A percentile compares a stretch with the other conserved stretches of the same genome.
These are phyloP conservation scores for Pollicipes pollicipes DNA, from an alignment of 1,140 invertebrate genomes.

Conservation along the genomic window DNA sequence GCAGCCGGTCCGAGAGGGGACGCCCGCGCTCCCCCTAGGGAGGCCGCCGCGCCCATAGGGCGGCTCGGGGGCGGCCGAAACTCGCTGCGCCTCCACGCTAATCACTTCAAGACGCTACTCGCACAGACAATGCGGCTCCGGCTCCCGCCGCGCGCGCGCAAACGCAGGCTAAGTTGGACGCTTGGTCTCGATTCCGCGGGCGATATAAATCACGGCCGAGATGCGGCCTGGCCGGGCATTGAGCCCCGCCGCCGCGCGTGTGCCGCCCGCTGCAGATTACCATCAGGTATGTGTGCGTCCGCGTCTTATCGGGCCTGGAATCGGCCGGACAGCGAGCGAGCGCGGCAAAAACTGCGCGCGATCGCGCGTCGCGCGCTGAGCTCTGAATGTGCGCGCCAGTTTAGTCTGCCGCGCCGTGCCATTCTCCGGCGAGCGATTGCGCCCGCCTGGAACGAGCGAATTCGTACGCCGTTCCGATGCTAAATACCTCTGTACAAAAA, in stretches of 20 bases:
- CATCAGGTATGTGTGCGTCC: background rate
- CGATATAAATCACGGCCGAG: background rate
- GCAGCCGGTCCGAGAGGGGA: background rate
- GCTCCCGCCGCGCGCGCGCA: too few relatives aligned
- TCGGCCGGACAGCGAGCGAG: background rate
- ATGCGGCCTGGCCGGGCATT: background rate
- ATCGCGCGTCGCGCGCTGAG: background rate
- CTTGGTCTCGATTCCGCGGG: background rate
- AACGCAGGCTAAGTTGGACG: too few relatives aligned
- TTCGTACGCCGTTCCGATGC: too few relatives aligned
- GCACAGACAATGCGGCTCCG: background rate
- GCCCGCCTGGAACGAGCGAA: background rate
- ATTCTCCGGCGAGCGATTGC: background rate
- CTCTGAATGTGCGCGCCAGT: background rate
- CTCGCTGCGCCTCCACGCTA: background rate
- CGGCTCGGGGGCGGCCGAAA: too few relatives aligned
- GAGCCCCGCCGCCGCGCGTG: background rate
- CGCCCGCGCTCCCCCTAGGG: too few relatives aligned
- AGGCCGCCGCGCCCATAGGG: too few relatives aligned
- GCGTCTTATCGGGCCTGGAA: background rate
- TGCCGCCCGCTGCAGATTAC: background rate
- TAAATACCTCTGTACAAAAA: background rate
- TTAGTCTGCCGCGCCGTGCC: background rate
- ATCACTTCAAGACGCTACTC: background rate
- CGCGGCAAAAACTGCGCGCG: background rate